phyloP scores from a whole-genome alignment of 1,140 invertebrate genomes.

The Mizuhopecten yessoensis region DNA sequence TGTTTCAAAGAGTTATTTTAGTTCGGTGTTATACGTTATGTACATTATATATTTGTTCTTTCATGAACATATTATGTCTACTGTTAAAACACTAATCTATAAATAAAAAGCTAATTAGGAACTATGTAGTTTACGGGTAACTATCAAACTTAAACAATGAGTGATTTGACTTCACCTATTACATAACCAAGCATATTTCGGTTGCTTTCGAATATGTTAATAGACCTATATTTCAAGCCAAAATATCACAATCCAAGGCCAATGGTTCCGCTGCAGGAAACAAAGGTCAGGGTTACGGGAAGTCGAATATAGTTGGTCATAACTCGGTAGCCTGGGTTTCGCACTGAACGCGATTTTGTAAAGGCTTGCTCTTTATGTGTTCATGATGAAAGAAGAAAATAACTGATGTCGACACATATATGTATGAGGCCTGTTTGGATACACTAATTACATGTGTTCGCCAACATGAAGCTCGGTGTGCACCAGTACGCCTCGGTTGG shows the following conservation, averaged over 20 bases:
- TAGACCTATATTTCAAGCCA: not conserved
- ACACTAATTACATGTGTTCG: constrained; percentile 4
- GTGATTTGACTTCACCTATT: not conserved
- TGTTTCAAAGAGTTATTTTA: not conserved
- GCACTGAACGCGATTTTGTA: not conserved
- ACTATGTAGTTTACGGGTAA: not conserved
- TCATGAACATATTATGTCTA: not conserved
- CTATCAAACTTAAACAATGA: not conserved
- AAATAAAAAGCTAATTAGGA: not conserved
- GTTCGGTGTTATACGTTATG: no score
- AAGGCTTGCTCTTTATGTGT: constrained; percentile 4
- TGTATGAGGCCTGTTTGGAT: not conserved
- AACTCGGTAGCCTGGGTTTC: not conserved
- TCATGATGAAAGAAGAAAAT: not conserved
- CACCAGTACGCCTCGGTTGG: not conserved
- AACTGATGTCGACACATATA: not conserved
- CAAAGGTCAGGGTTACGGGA: not conserved
- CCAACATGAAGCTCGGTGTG: not conserved
- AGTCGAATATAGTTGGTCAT: not conserved
- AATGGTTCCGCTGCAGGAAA: not conserved
- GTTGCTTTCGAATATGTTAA: not conserved
- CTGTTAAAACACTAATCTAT: not conserved
- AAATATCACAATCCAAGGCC: not conserved
- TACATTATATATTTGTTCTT: not conserved
- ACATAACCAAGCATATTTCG: not conserved